phyloP scores from a whole-genome alignment of 2,888 invertebrate genomes.

The Apodemia zela region DNA sequence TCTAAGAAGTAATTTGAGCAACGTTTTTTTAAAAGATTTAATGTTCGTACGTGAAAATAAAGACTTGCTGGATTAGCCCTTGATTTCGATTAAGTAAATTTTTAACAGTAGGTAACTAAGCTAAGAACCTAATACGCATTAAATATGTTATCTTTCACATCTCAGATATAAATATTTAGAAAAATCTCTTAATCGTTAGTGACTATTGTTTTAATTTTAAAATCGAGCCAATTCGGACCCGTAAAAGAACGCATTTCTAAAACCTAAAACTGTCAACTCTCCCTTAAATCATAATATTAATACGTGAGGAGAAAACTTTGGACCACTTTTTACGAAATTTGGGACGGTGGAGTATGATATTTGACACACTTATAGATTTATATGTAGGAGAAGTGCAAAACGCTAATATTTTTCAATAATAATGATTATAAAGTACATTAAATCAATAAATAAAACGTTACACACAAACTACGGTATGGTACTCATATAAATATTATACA shows the following conservation, averaged over 20 bases:
- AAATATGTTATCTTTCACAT: slow-evolving; percentile 8
- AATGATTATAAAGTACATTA: too few relatives aligned
- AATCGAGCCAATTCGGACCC: background rate
- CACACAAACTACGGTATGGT: too few relatives aligned
- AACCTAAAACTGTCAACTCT: background rate
- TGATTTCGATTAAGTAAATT: slow-evolving; percentile 3
- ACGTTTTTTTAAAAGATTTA: background rate
- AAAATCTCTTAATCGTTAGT: background rate
- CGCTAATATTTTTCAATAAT: too few relatives aligned
- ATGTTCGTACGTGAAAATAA: slow-evolving; percentile 1
- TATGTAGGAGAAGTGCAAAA: too few relatives aligned
- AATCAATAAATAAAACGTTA: too few relatives aligned
- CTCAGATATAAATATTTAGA: slow-evolving; percentile 6
- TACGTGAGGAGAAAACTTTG: too few relatives aligned
- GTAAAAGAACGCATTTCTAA: slow-evolving; percentile 4
- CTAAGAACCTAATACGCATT: slow-evolving; percentile 3
- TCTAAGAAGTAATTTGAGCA: slow-evolving; percentile 4
- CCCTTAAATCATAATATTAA: too few relatives aligned
- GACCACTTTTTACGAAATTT: too few relatives aligned
- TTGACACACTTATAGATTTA: too few relatives aligned
- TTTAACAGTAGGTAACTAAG: background rate
- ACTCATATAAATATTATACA: too few relatives aligned
- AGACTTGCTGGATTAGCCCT: background rate
- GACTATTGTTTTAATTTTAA: background rate
- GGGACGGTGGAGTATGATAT: too few relatives aligned